These are phyloP conservation scores for Ranitomeya variabilis DNA, from an alignment of 2,113 vertebrate species.

Conservation along the genomic window DNA sequence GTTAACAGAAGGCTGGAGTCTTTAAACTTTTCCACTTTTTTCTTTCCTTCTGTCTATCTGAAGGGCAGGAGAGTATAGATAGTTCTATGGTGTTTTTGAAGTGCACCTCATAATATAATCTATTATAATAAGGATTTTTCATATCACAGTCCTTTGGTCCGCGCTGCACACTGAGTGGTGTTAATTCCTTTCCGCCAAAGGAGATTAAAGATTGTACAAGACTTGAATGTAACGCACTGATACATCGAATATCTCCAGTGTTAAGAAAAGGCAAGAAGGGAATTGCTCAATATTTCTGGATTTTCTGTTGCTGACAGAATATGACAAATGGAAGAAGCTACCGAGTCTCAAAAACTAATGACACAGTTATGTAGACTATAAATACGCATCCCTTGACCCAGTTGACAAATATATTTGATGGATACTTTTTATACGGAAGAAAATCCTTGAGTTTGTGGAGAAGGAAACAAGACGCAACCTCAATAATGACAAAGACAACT, in stretches of 20 bases:
- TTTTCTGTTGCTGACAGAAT: background rate
- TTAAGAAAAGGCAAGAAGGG: constrained; percentile 20
- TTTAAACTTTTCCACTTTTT: constrained; percentile 40
- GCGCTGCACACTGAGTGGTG: constrained; percentile 1
- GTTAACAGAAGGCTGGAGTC: background rate
- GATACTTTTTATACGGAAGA: background rate
- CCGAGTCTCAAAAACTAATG: constrained; percentile 7
- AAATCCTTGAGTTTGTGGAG: background rate
- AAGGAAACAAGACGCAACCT: background rate
- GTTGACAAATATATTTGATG: constrained; percentile 17
- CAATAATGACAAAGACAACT: background rate
- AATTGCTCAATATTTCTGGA: constrained; percentile 9
- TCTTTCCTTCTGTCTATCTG: background rate
- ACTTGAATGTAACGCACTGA: constrained; percentile 4
- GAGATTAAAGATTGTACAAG: constrained; percentile 31
- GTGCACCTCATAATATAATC: constrained; percentile 23
- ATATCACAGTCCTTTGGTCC: constrained; percentile 32
- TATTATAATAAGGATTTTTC: constrained; percentile 41
- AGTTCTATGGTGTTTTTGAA: constrained; percentile 36
- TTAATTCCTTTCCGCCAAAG: constrained; percentile 32
- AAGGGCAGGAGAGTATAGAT: constrained; percentile 10
- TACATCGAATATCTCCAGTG: background rate
- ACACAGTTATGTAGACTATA: background rate
- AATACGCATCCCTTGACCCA: background rate
- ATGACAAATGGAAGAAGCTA: constrained; percentile 21